phyloP scores from a whole-genome alignment of 1,140 invertebrate species.

The Drosophila baimaii region DNA sequence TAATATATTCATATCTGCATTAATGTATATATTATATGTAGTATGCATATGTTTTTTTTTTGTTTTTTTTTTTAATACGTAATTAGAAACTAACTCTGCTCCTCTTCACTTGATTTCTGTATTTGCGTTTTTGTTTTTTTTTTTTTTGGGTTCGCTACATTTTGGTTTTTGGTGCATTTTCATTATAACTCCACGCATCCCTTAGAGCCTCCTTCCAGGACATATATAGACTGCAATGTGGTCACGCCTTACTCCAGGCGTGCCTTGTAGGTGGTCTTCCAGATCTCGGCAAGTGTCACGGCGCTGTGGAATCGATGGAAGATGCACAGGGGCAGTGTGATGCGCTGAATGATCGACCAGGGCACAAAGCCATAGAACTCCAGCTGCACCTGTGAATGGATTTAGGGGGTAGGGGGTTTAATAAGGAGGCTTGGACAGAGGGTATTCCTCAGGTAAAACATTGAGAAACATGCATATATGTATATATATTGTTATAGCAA shows the following conservation, averaged over 20 bases:
- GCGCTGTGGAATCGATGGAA: conserved; percentile 99
- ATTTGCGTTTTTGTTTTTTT: conserved; percentile 48
- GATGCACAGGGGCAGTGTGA: conserved; percentile 97
- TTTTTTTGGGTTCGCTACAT: conserved; percentile 56
- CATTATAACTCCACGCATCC: conserved; percentile 39
- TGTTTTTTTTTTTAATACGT: conserved; percentile 47
- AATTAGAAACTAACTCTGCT: conserved; percentile 78
- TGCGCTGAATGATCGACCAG: conserved; percentile 96
- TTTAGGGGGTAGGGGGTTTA: background rate
- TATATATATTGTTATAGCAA: background rate
- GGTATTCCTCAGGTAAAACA: background rate
- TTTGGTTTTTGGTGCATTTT: conserved; percentile 71
- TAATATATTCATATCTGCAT: conserved; percentile 49
- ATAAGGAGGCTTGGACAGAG: too few relatives aligned
- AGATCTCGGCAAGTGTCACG: conserved; percentile 98
- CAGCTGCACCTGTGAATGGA: conserved; percentile 88
- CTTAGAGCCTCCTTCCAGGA: conserved; percentile 4
- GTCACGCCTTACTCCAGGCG: conserved; percentile 90
- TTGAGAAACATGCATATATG: conserved; percentile 19
- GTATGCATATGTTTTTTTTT: conserved; percentile 49
- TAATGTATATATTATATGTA: conserved; percentile 58
- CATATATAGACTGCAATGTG: background rate
- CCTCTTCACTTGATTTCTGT: conserved; percentile 61
- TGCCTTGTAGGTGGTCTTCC: conserved; percentile 98
- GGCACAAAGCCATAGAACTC: conserved; percentile 97